Evolutionary conservation across 2,797 vertebrate genomes (phyloP).

Genomic region (Pipistrellus pygmaeus): DNA sequence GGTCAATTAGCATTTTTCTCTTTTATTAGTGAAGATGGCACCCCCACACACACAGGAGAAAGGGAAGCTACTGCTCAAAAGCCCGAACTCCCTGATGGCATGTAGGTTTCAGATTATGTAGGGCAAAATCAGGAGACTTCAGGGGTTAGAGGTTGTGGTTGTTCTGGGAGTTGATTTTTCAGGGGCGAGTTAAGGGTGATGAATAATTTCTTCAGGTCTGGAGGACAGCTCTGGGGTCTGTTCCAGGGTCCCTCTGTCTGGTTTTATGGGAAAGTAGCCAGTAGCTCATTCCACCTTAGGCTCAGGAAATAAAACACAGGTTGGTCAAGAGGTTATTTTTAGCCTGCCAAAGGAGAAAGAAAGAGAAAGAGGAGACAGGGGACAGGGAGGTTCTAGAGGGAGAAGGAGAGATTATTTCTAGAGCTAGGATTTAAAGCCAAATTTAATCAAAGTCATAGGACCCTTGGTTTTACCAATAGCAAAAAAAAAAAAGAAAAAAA

Average conservation of each 20-base stretch:
- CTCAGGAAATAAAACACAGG: background rate
- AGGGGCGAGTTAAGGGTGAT: background rate
- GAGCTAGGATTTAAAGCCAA: background rate
- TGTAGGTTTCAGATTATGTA: background rate
- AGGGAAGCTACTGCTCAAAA: background rate
- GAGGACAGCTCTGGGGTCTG: background rate
- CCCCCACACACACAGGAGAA: background rate
- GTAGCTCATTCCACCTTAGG: background rate
- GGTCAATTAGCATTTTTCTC: too few species aligned
- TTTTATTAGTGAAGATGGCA: too few species aligned
- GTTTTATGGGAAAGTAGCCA: background rate
- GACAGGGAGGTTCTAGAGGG: too few species aligned
- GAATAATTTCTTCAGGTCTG: background rate
- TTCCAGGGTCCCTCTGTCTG: background rate
- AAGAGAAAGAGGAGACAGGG: background rate
- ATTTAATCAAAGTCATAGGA: background rate
- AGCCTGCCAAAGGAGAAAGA: background rate
- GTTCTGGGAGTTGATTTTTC: background rate
- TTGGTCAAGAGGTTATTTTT: background rate
- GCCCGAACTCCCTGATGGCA: background rate
- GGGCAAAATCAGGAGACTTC: background rate
- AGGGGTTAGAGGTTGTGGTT: background rate
- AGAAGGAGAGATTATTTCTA: background rate
- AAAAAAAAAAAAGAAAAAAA: background rate
- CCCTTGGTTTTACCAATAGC: background rate